Evolutionary conservation across 2,113 vertebrate genomes (phyloP).

Genomic region (Phyllostomus discolor): DNA sequence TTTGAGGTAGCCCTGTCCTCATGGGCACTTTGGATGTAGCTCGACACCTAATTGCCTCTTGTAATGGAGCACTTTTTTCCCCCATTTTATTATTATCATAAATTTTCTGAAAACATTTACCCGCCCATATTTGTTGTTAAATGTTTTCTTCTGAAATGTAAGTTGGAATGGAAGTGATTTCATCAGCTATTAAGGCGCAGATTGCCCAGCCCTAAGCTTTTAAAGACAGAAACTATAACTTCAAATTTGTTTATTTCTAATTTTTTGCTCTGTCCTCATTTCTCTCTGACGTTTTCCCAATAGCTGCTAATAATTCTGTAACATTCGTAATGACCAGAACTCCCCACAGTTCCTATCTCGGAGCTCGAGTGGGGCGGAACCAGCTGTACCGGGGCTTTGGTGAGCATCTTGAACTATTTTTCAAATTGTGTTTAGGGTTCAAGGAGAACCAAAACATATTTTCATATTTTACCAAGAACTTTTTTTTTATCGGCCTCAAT

Average conservation of each 20-base stretch:
- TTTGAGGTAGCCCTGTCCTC: not conserved
- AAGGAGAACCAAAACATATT: slow-evolving; percentile 70
- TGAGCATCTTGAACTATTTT: slow-evolving; percentile 71
- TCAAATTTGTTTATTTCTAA: slow-evolving; percentile 47
- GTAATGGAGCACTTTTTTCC: not conserved
- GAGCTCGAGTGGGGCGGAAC: slow-evolving; percentile 6
- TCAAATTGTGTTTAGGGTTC: slow-evolving; percentile 66
- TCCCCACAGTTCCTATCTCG: slow-evolving; percentile 31
- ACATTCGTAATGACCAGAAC: slow-evolving; percentile 54
- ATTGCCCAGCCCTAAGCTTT: not conserved
- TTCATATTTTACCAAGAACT: slow-evolving; percentile 67
- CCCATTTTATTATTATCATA: not conserved
- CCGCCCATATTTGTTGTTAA: not conserved
- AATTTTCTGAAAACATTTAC: slow-evolving; percentile 10
- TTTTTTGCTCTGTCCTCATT: slow-evolving; percentile 21
- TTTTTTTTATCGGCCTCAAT: slow-evolving; percentile 45
- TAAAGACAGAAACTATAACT: not conserved
- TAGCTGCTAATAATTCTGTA: slow-evolving; percentile 45
- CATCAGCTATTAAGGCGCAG: not conserved
- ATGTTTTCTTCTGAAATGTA: slow-evolving; percentile 36
- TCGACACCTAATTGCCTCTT: not conserved
- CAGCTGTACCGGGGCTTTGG: slow-evolving; percentile 20
- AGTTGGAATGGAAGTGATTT: slow-evolving; percentile 13
- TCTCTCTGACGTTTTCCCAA: slow-evolving; percentile 40
- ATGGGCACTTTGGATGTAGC: not conserved